phyloP scores from a whole-genome alignment of 2,113 vertebrate species.

The Apteryx owenii region DNA sequence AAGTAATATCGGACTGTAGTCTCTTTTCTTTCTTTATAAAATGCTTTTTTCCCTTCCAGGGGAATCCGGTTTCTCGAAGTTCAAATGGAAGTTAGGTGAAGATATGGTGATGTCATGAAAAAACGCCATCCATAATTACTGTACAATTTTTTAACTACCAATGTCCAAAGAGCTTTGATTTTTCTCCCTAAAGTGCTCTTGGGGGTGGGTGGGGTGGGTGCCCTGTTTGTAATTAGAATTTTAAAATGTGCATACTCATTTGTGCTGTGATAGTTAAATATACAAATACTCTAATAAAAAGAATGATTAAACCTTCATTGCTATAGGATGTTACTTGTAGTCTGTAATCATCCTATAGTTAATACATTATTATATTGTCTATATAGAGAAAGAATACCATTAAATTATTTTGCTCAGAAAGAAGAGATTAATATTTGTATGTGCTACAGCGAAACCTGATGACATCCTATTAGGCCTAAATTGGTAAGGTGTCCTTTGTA shows the following conservation, averaged over 20 bases:
- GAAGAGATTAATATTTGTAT: not conserved
- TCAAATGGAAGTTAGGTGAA: not conserved
- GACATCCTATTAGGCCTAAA: not conserved
- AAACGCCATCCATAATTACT: not conserved
- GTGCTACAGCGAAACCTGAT: not conserved
- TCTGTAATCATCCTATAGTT: not conserved
- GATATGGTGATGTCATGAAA: not conserved
- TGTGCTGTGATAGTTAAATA: not conserved
- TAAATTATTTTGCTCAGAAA: not conserved
- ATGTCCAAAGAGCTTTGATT: not conserved
- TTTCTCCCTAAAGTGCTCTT: not conserved
- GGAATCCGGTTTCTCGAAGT: too few relatives aligned
- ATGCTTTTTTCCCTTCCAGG: not conserved
- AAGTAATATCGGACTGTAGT: not conserved
- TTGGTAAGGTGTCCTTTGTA: not conserved
- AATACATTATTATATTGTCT: not conserved
- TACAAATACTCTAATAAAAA: not conserved
- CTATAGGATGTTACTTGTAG: not conserved
- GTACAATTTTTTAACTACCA: not conserved
- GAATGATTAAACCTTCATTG: not conserved
- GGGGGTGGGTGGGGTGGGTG: rapidly evolving
- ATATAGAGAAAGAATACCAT: not conserved
- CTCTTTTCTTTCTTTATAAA: not conserved
- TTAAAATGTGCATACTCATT: not conserved
- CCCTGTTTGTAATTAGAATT: not conserved